Conservation (phyloP, 2,797 vertebrate genomes). For the Amazona finschi region DNA sequence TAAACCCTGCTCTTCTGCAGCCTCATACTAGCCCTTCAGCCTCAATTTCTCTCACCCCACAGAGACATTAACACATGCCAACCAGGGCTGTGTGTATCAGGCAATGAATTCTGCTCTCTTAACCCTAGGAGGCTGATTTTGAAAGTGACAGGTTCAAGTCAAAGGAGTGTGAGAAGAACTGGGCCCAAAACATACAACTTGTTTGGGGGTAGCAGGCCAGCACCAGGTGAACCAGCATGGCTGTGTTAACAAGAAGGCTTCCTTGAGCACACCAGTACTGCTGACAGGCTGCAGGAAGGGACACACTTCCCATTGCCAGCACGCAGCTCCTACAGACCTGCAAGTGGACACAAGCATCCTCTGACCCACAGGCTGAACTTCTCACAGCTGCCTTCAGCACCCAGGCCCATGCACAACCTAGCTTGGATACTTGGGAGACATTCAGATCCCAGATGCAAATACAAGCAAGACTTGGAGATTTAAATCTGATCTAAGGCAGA, state of each 20-base stretch:
- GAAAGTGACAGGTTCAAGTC: background rate
- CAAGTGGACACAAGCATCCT: background rate
- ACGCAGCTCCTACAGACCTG: background rate
- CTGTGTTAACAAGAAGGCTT: background rate
- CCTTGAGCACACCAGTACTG: too few species aligned
- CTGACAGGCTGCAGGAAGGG: background rate
- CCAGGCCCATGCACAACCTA: background rate
- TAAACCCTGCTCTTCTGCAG: background rate
- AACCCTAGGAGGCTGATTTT: background rate
- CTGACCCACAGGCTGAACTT: background rate
- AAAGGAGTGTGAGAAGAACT: background rate
- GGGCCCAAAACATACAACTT: background rate
- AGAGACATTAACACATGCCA: background rate
- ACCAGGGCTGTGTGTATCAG: background rate
- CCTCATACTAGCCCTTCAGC: background rate
- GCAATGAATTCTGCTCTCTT: background rate
- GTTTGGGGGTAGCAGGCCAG: background rate
- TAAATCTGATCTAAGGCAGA: background rate
- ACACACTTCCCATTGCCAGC: background rate
- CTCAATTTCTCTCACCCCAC: background rate
- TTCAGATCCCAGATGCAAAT: background rate
- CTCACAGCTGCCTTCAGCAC: accelerated
- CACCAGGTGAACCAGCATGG: background rate
- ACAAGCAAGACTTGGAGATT: background rate
- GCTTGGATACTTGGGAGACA: background rate